phyloP scores from a whole-genome alignment of 2,113 vertebrate species.

The Calonectris borealis region DNA sequence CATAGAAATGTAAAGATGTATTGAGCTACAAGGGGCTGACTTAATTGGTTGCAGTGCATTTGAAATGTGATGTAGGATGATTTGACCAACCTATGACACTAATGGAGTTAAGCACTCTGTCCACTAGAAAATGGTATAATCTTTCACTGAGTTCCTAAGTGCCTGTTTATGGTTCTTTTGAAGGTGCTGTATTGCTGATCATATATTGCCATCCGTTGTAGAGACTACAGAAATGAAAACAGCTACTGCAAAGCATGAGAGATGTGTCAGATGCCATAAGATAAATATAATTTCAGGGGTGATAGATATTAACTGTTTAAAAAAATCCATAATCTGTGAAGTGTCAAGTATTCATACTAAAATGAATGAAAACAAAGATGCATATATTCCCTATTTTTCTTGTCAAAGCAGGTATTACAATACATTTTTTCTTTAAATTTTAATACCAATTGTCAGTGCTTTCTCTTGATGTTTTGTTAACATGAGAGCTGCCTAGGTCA shows the following conservation, averaged over 20 bases:
- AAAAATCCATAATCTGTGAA: background rate
- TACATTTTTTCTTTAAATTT: background rate
- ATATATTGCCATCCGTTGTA: background rate
- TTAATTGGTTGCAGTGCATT: slow-evolving; percentile 67
- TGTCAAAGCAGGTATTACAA: background rate
- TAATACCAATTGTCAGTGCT: background rate
- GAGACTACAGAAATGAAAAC: background rate
- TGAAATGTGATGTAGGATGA: slow-evolving; percentile 65
- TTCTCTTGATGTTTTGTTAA: background rate
- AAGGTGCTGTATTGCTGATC: slow-evolving; percentile 1
- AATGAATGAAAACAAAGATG: background rate
- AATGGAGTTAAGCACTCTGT: slow-evolving; percentile 67
- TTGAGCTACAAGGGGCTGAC: slow-evolving; percentile 9
- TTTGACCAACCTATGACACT: slow-evolving; percentile 64
- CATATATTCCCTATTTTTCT: background rate
- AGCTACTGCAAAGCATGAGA: background rate
- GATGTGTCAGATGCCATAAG: background rate
- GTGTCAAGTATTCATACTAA: background rate
- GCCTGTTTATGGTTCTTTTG: slow-evolving; percentile 35
- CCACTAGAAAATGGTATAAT: slow-evolving; percentile 51
- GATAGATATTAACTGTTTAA: background rate
- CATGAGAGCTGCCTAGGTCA: background rate
- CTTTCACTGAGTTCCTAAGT: slow-evolving; percentile 55
- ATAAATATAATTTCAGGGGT: background rate
- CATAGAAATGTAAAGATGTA: slow-evolving; percentile 56